These are phyloP conservation scores for Microctonus hyperodae DNA, from an alignment of 2,888 invertebrate genomes.

Conservation along the genomic window DNA sequence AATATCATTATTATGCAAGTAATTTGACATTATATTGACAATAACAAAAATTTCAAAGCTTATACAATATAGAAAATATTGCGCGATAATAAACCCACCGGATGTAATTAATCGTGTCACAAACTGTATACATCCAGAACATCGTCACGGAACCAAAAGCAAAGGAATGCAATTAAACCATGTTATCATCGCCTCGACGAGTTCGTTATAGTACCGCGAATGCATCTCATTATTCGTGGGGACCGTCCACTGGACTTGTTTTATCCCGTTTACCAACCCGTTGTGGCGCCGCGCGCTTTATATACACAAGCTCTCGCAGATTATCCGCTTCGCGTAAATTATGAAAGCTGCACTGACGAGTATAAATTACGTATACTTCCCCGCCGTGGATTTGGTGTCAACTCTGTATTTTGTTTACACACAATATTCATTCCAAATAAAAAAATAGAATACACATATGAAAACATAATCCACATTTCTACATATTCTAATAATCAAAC, in stretches of 20 bases:
- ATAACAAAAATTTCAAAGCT: neutral
- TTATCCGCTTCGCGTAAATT: conserved; percentile 21
- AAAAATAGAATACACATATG: too few relatives aligned
- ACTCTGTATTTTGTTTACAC: neutral
- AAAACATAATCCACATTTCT: too few relatives aligned
- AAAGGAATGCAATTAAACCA: conserved; percentile 49
- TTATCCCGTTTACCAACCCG: neutral
- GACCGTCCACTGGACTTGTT: conserved; percentile 16
- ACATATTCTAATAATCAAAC: too few relatives aligned
- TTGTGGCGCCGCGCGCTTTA: neutral
- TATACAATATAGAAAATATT: neutral
- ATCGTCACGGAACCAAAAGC: conserved; percentile 33
- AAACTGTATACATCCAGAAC: conserved; percentile 31
- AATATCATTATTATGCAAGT: too few relatives aligned
- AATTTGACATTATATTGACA: neutral
- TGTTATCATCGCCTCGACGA: conserved; percentile 42
- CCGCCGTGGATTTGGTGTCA: neutral
- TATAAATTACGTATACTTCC: neutral
- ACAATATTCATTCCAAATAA: neutral
- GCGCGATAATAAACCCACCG: conserved; percentile 32
- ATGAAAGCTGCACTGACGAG: conserved; percentile 3
- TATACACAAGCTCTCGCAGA: neutral
- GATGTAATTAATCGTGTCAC: conserved; percentile 49
- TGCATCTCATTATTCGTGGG: conserved; percentile 38
- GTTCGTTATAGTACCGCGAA: conserved; percentile 38